Conservation (phyloP, 1,140 invertebrate species). For the Metaphire vulgaris region DNA sequence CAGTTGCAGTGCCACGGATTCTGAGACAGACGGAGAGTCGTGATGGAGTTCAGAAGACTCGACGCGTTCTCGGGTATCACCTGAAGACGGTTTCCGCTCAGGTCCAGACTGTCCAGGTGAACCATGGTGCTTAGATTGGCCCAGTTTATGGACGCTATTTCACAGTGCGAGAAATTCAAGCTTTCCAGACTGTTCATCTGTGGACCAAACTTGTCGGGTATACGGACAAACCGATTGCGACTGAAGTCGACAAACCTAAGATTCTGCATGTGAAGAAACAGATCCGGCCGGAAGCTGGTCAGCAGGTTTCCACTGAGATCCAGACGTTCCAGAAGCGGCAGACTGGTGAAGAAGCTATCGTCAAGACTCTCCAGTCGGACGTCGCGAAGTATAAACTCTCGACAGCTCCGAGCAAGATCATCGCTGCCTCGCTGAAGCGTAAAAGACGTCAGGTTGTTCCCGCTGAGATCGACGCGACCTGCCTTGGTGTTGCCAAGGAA, state of each 20-base stretch:
- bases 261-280: neutral
- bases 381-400: neutral
- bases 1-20: conserved; percentile 26
- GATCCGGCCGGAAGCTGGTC: neutral
- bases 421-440: neutral
- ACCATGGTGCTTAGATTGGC: neutral
- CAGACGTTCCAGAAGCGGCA: neutral
- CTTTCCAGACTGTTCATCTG: neutral
- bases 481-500: neutral
- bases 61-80: neutral
- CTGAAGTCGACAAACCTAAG: neutral
- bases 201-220: neutral
- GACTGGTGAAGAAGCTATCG: neutral
- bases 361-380: neutral
- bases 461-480: neutral
- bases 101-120: neutral
- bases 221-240: neutral
- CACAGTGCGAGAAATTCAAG: neutral
- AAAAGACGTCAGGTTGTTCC: neutral
- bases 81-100: neutral
- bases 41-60: neutral
- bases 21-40: neutral
- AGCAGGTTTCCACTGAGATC: neutral
- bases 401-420: neutral
- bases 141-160: neutral